Base-by-base conservation (phyloP, 2,888 invertebrate species). In the Aporophyla lueneburgensis region DNA sequence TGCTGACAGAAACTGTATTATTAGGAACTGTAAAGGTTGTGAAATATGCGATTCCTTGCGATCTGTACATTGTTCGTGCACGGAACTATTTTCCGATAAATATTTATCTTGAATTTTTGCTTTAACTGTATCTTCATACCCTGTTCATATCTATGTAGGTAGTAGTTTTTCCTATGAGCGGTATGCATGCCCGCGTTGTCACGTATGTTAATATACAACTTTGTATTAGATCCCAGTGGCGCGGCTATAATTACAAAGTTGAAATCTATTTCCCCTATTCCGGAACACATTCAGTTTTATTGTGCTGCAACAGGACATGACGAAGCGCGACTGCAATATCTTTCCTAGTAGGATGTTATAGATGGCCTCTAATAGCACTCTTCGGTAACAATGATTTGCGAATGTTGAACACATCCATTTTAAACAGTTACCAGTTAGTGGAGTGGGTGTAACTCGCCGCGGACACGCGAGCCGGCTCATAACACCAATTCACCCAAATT, bases 401-500 rank as follows among this genome's bases (percentile, higher is more conserved):
- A 86, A 84, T 87, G 88, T 90, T 86, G 85, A 89, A 92, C 89
- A 89, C 89, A 87, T 83, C 88, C 89, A 89, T 90, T 92, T 91
- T 87, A 91, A 92, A 90, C 88, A 83, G 88, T 89, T 89, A 85
- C 86, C 76, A 69, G 87, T 87, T 74, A 79, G 74, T 69, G 71
- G 81, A 82, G 75, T 70, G 71, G 80, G 72, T 74, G 82, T 89
- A 89, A 91, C 90, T 88, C 84, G 72, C 74, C 63, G 80, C 71
- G 84, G 89, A 89, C 92, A 91, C 88, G 91, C 92, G 81, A 93
- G 86, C 86, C 76, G 84, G 80, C 80, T 89, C 86, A 86, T 87
- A 89, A 86, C 87, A 85, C 87, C 84, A 81, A 86, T 88, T 87
- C 86, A 76, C 72, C 79, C 80, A 89, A 90, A 91, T 89, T 89